Conservation (phyloP, 1,140 invertebrate genomes). For the Globodera rostochiensis region DNA sequence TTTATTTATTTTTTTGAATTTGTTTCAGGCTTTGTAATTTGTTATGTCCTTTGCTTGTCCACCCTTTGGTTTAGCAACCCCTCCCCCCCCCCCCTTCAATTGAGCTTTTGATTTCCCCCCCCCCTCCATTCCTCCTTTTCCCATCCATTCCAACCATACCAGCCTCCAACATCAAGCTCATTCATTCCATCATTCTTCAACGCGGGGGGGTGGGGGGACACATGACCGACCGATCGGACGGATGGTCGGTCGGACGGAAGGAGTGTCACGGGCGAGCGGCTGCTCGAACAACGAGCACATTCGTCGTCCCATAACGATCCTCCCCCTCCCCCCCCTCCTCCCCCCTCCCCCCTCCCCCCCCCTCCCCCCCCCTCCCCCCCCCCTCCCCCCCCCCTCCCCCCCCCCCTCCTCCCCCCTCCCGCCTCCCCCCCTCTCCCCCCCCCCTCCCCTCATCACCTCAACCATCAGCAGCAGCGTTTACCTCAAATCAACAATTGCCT, state of each 20-base stretch:
- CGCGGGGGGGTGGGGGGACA: neutral
- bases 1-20: no score
- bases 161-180: neutral
- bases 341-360: no score
- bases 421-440: no score
- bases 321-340: no score
- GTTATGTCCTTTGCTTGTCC: no score
- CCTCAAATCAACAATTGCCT: neutral
- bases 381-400: no score
- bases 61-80: neutral
- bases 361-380: no score
- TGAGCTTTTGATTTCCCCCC: neutral
- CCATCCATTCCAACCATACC: neutral
- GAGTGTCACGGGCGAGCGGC: neutral
- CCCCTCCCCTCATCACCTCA: neutral
- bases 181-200: neutral
- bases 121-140: neutral
- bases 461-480: neutral
- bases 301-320: neutral
- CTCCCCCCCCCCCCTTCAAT: no score
- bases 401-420: no score
- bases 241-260: neutral
- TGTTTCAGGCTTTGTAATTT: no score
- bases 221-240: neutral
- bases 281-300: neutral